Percentiles rank a stretch among this genome's conserved stretches.
phyloP scores from a whole-genome alignment of 2,113 vertebrate species.

The Pagrus major region DNA sequence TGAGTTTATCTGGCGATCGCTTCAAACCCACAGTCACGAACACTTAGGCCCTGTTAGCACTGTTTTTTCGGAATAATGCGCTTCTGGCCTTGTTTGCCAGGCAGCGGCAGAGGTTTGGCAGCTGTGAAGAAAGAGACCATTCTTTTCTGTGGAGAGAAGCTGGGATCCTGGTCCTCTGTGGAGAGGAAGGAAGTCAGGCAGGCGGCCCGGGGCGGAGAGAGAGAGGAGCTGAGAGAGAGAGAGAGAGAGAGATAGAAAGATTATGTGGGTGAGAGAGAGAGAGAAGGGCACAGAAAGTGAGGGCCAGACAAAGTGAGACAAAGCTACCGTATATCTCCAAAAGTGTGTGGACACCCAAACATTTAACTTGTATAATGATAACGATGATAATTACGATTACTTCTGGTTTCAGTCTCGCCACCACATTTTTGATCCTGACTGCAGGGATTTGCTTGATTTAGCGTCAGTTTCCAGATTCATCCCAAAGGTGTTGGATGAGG shows the following conservation, averaged over 20 bases:
- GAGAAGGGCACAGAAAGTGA: not conserved
- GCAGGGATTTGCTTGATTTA: not conserved
- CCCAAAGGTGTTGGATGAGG: not conserved
- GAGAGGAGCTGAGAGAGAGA: too few species aligned
- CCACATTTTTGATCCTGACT: not conserved
- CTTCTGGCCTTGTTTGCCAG: slow-evolving; percentile 26
- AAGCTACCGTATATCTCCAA: not conserved
- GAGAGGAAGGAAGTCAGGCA: slow-evolving; percentile 73
- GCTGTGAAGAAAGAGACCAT: slow-evolving; percentile 71
- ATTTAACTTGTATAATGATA: not conserved
- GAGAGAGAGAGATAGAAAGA: not conserved
- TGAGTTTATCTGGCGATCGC: slow-evolving; percentile 3
- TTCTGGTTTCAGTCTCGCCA: not conserved
- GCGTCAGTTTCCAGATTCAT: not conserved
- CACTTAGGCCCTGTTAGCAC: not conserved
- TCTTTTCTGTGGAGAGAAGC: slow-evolving; percentile 63
- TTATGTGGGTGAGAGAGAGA: not conserved
- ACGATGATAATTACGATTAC: too few species aligned
- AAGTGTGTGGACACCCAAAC: not conserved
- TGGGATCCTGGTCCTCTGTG: slow-evolving; percentile 25
- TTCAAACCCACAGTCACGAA: not conserved
- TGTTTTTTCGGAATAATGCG: slow-evolving; percentile 22
- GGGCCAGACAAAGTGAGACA: too few species aligned
- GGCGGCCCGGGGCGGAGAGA: slow-evolving; percentile 38
- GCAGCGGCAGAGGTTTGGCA: slow-evolving; percentile 58